Evolutionary conservation across 92 coral and sea anemone species (phyloP), one percentile per base, ranked within the genome.

Genomic region (Porites cylindrica): DNA sequence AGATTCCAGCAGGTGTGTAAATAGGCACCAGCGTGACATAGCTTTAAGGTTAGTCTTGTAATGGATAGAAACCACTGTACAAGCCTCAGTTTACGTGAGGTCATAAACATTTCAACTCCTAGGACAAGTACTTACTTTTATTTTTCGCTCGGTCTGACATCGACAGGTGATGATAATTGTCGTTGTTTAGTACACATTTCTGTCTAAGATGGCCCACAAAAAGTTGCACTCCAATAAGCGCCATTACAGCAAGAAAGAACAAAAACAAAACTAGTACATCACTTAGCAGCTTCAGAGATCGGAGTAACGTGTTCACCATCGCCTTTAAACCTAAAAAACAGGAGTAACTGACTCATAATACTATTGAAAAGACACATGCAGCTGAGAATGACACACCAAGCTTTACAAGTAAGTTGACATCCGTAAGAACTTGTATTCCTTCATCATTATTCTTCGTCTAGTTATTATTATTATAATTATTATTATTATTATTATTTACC

Each of bases 201-300:
- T 96, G 89, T 75, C 94, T 88, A 43, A 96, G 90, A 66, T 89
- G 95, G 38, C 99, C 99, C 58, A 94, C 89, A 67, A 95, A 96
- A 50, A 96, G 85, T 83, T 96, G 99, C 69, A 96, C 81, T 1
- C 99, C 99, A 68, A 95, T 92, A 21, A 96, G 93, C 75, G 99
- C 95, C 94, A 96, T 93, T 58, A 96, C 98, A 74, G 93, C 93
- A 70, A 96, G 93, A 86, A 96, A 96, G 87, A 96, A 96, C 54
- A 96, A 70, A 77, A 91, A 93, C 20, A 96, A 91, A 78, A 96
- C 93, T 29, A 96, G 80, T 0, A 96, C 99, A 65, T 96, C 99
- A 18, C 91, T 91, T 10, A 96, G 84, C 95, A 93, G 89, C 88
- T 92, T 90, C 95, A 96, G 82, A 6, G 99, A 96, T 10, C 93